These are phyloP conservation scores for Pinctada fucata DNA, from an alignment of 2,888 invertebrate genomes.

Conservation along the genomic window DNA sequence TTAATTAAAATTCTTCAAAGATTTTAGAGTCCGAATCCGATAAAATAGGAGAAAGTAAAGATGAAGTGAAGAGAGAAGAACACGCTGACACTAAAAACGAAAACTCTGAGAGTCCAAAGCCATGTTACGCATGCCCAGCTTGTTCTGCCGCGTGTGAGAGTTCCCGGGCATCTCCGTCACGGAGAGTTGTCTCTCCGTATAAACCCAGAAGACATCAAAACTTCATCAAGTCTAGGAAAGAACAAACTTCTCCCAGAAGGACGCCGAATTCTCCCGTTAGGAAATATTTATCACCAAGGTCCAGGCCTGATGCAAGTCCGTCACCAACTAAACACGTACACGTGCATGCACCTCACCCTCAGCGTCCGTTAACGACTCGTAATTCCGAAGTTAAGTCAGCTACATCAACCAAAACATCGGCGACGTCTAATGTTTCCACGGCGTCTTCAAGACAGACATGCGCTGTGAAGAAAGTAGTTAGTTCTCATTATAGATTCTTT, in stretches of 20 bases:
- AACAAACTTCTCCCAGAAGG: background rate
- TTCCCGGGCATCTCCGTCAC: background rate
- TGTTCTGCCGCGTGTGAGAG: background rate
- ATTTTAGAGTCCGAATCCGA: background rate
- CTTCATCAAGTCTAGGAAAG: background rate
- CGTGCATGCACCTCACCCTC: background rate
- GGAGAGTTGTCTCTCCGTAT: background rate
- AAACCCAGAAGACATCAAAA: background rate
- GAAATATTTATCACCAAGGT: background rate
- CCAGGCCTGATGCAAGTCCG: background rate
- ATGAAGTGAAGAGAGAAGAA: background rate
- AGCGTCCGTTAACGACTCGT: background rate
- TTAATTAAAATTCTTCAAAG: background rate
- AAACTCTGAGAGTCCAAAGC: background rate
- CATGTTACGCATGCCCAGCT: background rate
- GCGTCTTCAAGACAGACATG: background rate
- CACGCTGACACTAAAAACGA: background rate
- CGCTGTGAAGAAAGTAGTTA: background rate
- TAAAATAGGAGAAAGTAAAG: background rate
- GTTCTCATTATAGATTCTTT: background rate
- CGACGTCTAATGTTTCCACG: background rate
- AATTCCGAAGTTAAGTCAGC: background rate
- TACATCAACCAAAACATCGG: background rate
- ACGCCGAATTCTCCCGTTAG: background rate
- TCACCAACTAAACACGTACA: background rate